A percentile compares a stretch with the other conserved stretches of the same genome.
Conservation (phyloP, 2,797 vertebrate genomes). For the Schizothorax lantsangensis region DNA sequence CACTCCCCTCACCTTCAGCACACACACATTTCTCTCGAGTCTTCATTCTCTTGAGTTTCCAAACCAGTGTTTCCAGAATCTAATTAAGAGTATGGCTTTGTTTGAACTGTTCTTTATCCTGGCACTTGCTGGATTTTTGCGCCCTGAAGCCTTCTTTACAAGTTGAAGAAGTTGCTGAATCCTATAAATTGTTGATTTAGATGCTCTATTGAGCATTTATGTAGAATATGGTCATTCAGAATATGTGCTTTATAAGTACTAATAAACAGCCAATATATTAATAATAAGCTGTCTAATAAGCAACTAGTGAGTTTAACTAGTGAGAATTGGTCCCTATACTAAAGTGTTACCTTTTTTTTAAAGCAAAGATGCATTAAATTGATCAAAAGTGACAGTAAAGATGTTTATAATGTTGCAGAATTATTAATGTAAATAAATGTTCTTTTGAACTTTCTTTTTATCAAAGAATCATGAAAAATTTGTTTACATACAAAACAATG, state of each 20-base stretch:
- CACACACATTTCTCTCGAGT: neutral
- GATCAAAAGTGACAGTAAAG: neutral
- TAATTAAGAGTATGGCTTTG: neutral
- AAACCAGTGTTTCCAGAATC: neutral
- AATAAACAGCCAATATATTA: neutral
- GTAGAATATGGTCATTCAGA: neutral
- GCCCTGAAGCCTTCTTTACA: too few species aligned
- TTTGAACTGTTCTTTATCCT: neutral
- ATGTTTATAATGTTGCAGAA: neutral
- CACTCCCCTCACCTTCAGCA: conserved; percentile 12
- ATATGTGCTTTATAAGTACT: neutral
- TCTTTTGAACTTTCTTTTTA: neutral
- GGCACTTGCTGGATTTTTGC: too few species aligned
- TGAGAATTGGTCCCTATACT: too few species aligned
- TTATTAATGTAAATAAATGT: neutral
- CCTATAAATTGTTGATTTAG: too few species aligned
- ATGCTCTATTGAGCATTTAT: neutral
- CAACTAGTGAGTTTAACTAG: too few species aligned
- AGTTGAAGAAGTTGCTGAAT: too few species aligned
- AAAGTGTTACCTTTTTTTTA: too few species aligned
- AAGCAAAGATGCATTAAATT: neutral
- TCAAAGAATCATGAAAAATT: too few species aligned
- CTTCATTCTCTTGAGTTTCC: neutral
- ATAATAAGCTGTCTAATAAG: too few species aligned
- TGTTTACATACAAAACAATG: too few species aligned